phyloP scores from a whole-genome alignment of 2,113 vertebrate species.

The Thermophis baileyi region DNA sequence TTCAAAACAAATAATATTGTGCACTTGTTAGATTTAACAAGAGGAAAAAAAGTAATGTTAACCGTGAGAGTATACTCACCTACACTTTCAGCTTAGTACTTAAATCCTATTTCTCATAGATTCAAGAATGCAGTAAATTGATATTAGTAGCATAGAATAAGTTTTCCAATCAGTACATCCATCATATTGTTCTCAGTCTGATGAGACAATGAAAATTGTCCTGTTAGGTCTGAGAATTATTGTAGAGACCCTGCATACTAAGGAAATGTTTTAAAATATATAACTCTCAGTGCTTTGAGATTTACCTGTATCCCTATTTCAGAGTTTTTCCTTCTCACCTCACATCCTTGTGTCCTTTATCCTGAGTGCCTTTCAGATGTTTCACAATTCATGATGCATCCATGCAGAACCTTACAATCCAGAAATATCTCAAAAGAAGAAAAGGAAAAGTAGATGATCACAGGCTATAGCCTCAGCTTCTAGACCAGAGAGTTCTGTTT shows the following conservation, averaged over 20 bases:
- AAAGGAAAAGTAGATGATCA: not conserved
- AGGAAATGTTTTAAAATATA: not conserved
- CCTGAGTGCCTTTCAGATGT: slow-evolving; percentile 3
- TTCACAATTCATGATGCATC: not conserved
- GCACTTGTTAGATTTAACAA: not conserved
- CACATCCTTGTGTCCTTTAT: not conserved
- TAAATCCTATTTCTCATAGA: not conserved
- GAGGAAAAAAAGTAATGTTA: not conserved
- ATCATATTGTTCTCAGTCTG: not conserved
- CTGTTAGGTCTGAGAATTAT: not conserved
- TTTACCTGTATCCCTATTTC: not conserved
- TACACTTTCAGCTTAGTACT: not conserved
- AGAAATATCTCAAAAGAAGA: not conserved
- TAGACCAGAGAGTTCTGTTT: not conserved
- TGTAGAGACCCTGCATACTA: not conserved
- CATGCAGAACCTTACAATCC: not conserved
- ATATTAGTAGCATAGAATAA: not conserved
- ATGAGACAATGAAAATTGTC: not conserved
- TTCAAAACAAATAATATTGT: not conserved
- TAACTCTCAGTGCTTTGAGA: not conserved
- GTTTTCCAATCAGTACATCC: not conserved
- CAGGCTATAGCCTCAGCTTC: not conserved
- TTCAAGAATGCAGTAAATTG: not conserved
- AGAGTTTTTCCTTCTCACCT: not conserved
- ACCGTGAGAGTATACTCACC: no score